These are phyloP conservation scores for Hedychridium roseum DNA, from an alignment of 2,888 invertebrate species.

Conservation along the genomic window DNA sequence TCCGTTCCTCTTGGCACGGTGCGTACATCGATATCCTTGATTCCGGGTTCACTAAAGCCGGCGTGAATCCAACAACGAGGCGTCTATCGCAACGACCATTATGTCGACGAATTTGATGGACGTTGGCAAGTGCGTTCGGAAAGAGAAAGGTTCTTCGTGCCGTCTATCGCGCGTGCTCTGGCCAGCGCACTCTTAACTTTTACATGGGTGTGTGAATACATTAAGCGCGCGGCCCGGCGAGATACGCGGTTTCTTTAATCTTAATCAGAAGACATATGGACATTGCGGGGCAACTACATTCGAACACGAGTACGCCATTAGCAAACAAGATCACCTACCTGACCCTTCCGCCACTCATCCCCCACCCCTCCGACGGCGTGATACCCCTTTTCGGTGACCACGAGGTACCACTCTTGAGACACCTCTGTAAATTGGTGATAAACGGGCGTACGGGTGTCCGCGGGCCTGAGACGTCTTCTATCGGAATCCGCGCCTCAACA, in stretches of 20 bases:
- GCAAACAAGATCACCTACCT: slow-evolving; percentile 60
- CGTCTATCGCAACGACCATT: no score
- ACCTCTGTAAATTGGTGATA: slow-evolving; percentile 54
- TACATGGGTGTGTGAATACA: slow-evolving; percentile 48
- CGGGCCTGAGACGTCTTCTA: slow-evolving; percentile 26
- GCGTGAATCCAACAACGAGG: no score
- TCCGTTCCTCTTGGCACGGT: no score
- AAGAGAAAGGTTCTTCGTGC: slow-evolving; percentile 28
- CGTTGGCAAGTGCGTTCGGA: no score
- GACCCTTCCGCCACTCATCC: slow-evolving; percentile 32
- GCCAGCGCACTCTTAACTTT: slow-evolving; percentile 44
- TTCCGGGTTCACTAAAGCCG: no score
- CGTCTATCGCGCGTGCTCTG: slow-evolving; percentile 38
- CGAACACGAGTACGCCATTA: slow-evolving; percentile 62
- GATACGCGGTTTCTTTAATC: slow-evolving; percentile 60
- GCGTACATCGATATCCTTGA: no score
- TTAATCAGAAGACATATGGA: slow-evolving; percentile 62
- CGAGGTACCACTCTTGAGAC: slow-evolving; percentile 34
- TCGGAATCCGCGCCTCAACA: no score
- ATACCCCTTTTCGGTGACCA: slow-evolving; percentile 7
- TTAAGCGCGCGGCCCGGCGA: slow-evolving; percentile 43
- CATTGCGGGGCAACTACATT: slow-evolving; percentile 55
- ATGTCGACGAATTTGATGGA: no score
- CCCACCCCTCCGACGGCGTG: slow-evolving; percentile 2
- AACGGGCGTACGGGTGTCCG: slow-evolving; percentile 36